A percentile compares a stretch with the other conserved stretches of the same genome.
phyloP scores from a whole-genome alignment of 1,140 invertebrate species.

The Drosophila hydei region DNA sequence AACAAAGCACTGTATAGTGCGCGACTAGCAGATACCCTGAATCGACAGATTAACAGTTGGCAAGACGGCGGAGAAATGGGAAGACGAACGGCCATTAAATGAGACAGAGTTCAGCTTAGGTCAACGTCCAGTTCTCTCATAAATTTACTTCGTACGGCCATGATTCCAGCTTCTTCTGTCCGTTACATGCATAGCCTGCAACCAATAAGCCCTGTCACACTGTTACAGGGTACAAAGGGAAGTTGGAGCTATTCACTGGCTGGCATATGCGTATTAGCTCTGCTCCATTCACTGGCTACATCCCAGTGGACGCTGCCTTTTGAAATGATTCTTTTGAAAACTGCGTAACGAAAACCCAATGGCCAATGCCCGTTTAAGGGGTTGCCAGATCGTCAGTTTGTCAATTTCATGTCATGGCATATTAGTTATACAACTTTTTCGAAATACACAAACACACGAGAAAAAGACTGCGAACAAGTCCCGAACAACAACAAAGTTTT shows the following conservation, averaged over 20 bases:
- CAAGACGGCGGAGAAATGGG: no score
- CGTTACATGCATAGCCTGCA: no score
- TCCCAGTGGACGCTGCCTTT: conserved; percentile 18
- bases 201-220: no score
- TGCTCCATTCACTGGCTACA: conserved; percentile 23
- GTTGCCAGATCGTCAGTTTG: conserved; percentile 29
- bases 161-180: no score
- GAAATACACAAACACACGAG: background rate
- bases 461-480: background rate
- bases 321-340: conserved; percentile 39
- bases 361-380: conserved; percentile 10
- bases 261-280: background rate
- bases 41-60: no score
- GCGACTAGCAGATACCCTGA: no score
- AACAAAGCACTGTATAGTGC: no score
- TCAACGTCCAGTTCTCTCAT: no score
- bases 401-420: conserved; percentile 45
- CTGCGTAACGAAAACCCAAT: conserved; percentile 21
- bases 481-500: conserved; percentile 27
- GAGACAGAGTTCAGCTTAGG: no score
- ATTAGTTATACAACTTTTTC: conserved; percentile 45
- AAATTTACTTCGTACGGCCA: no score
- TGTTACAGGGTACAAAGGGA: background rate
- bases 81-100: no score
- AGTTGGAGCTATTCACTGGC: conserved; percentile 14